Evolutionary conservation across 2,888 invertebrate genomes (phyloP), one percentile per base, ranked within the genome.

Genomic region (Dendrolimus houi): DNA sequence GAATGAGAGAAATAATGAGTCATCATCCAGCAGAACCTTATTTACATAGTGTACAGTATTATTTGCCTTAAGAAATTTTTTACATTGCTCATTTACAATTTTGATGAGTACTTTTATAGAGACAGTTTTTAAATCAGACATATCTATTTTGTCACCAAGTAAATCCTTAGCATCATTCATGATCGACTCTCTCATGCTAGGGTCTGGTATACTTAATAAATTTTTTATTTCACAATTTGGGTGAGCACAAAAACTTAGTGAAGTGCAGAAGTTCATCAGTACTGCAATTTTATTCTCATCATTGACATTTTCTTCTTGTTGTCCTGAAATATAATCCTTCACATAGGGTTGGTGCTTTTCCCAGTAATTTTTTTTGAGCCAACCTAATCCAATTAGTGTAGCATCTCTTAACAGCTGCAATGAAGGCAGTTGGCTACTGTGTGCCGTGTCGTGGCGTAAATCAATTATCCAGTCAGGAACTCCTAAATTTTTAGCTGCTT

Each of bases 391-490:
- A 68, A 93, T 92, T 41, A 88, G 74, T 29, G 93, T 84, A 2
- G 94, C 96, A 64, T 92, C 88, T 73, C 93, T 87, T 7, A 97
- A 82, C 56, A 93, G 80, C 54, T 85, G 85, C 41, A 95, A 76
- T 0, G 94, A 91, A 13, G 96, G 96, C 42, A 95, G 79, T 61
- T 91, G 91, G 63, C 93, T 91, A 57, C 92, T 92, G 75, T 97
- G 97, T 41, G 96, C 94, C 52, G 94, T 93, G 63, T 95, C 94
- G 76, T 97, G 96, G 57, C 97, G 91, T 56, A 97, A 77, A 64
- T 94, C 93, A 8, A 96, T 93, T 58, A 97, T 91, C 96, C 96
- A 96, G 60, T 94, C 93, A 0, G 97, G 96, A 53, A 97, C 92
- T 53, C 93, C 93, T 59, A 94, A 81, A 77, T 93, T 91, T 62